A percentile compares a stretch with the other conserved stretches of the same genome.
These are phyloP conservation scores for Antigone vipio DNA, from an alignment of 2,113 vertebrate genomes.

Conservation along the genomic window DNA sequence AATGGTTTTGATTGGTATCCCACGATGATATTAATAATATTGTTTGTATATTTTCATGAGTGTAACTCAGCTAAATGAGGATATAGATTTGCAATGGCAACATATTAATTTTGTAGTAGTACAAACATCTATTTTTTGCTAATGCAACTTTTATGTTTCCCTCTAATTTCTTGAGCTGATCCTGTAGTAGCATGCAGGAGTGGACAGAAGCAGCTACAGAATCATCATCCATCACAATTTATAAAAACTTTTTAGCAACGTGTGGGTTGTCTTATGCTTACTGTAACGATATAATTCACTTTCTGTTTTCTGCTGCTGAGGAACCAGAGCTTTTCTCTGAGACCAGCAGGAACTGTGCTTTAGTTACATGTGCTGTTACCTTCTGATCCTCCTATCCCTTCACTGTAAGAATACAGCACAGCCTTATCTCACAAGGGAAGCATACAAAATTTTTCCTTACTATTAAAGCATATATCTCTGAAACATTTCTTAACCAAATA, in stretches of 20 bases:
- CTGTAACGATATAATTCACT: neutral
- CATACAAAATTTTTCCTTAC: neutral
- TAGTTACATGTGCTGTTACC: neutral
- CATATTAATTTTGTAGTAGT: neutral
- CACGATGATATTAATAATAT: neutral
- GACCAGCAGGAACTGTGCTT: neutral
- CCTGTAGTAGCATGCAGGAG: neutral
- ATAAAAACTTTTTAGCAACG: neutral
- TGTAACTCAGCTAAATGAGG: conserved; percentile 39
- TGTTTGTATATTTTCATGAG: neutral
- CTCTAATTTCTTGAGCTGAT: neutral
- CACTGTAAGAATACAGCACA: neutral
- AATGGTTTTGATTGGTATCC: conserved; percentile 10
- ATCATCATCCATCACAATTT: neutral
- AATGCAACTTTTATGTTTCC: neutral
- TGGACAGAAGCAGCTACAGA: neutral
- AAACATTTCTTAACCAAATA: neutral
- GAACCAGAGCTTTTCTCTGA: neutral
- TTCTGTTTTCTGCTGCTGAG: neutral
- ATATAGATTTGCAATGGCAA: neutral
- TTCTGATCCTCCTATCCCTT: neutral
- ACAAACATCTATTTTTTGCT: neutral
- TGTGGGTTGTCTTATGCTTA: neutral
- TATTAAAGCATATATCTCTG: neutral
- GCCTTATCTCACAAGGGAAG: neutral